Evolutionary conservation across 2,888 invertebrate species (phyloP).

Genomic region (Diachrysia chrysitis): DNA sequence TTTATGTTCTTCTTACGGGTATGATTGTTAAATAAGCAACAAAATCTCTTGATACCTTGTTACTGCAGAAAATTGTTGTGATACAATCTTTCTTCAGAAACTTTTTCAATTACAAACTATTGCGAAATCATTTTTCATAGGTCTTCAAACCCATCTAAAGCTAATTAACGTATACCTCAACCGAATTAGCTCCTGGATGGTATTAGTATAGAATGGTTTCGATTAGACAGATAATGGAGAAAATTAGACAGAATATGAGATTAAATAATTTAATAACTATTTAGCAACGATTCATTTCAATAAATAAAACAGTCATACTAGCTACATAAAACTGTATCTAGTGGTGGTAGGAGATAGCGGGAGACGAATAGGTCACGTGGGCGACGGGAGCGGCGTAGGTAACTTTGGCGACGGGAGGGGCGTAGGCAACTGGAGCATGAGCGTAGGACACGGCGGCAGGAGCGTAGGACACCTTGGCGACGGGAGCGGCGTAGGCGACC

Average conservation of each 20-base stretch:
- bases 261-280: constrained; percentile 52
- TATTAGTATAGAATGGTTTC: no score
- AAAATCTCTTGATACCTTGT: no score
- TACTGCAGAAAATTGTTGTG: no score
- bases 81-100: no score
- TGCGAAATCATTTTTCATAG: no score
- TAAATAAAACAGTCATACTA: constrained; percentile 39
- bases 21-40: no score
- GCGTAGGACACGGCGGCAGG: constrained; percentile 77
- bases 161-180: no score
- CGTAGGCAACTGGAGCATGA: constrained; percentile 66
- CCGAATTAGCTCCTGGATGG: no score
- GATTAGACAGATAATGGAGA: no score
- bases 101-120: no score
- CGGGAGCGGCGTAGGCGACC: constrained; percentile 68
- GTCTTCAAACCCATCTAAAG: no score
- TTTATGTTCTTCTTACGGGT: no score
- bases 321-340: constrained; percentile 57
- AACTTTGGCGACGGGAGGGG: constrained; percentile 61
- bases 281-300: constrained; percentile 39
- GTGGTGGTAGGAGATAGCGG: constrained; percentile 81
- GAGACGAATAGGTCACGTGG: constrained; percentile 79
- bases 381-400: constrained; percentile 69
- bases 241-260: constrained; percentile 7
- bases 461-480: constrained; percentile 64